Evolutionary conservation across 2,888 invertebrate species (phyloP).

Genomic region (Herminia tarsipennalis): DNA sequence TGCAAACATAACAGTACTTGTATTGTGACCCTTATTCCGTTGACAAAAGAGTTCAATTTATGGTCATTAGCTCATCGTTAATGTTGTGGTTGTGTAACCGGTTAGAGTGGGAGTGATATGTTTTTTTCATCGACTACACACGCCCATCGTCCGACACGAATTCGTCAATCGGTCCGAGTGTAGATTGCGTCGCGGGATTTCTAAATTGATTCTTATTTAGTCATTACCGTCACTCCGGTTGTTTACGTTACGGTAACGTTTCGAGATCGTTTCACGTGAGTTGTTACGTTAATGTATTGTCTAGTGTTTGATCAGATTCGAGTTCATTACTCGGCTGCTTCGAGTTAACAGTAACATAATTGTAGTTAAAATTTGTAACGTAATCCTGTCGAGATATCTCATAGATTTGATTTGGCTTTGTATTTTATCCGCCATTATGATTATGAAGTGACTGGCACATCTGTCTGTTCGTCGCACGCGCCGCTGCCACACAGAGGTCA

Average conservation of each 20-base stretch:
- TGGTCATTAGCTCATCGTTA: slow-evolving; percentile 41
- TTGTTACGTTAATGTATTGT: slow-evolving; percentile 24
- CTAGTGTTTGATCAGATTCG: slow-evolving; percentile 56
- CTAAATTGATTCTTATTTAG: slow-evolving; percentile 59
- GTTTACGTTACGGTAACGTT: slow-evolving; percentile 25
- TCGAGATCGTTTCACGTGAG: slow-evolving; percentile 19
- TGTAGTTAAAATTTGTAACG: slow-evolving; percentile 79
- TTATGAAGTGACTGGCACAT: slow-evolving; percentile 79
- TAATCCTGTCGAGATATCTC: slow-evolving; percentile 80
- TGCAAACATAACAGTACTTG: slow-evolving; percentile 50
- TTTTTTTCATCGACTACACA: slow-evolving; percentile 76
- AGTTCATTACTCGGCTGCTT: slow-evolving; percentile 74
- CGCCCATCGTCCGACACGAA: slow-evolving; percentile 76
- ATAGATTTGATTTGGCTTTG: slow-evolving; percentile 76
- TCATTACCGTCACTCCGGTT: slow-evolving; percentile 16
- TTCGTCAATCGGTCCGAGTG: slow-evolving; percentile 55
- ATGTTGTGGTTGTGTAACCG: slow-evolving; percentile 64
- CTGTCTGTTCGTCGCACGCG: slow-evolving; percentile 73
- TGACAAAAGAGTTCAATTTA: slow-evolving; percentile 56
- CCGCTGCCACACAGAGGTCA: slow-evolving; percentile 70
- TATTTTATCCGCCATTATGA: slow-evolving; percentile 75
- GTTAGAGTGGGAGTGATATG: slow-evolving; percentile 82
- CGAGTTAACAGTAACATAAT: slow-evolving; percentile 75
- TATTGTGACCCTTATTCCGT: slow-evolving; percentile 54
- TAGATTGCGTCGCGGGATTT: slow-evolving; percentile 65